Percentiles rank a stretch among this genome's conserved stretches.
phyloP scores from a whole-genome alignment of 2,888 invertebrate species.

The Apeira syringaria region DNA sequence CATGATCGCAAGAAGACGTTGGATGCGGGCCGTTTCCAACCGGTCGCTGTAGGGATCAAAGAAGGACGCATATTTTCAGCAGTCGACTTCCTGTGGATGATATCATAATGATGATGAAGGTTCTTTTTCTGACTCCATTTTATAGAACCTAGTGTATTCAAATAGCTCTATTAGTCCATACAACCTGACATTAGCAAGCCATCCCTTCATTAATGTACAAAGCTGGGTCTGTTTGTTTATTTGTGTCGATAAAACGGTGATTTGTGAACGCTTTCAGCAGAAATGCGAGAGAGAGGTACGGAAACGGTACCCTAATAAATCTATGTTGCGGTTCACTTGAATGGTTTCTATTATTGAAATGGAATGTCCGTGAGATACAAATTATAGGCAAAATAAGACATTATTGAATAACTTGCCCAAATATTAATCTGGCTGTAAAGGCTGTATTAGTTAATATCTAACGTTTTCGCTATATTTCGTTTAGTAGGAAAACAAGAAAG shows the following conservation, averaged over 20 bases:
- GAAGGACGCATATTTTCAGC: too few species aligned
- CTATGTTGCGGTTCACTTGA: slow-evolving; percentile 10
- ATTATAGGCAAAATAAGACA: background rate
- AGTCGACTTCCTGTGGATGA: too few species aligned
- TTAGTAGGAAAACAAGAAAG: too few species aligned
- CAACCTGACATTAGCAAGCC: slow-evolving; percentile 13
- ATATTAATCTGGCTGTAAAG: too few species aligned
- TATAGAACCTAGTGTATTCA: background rate
- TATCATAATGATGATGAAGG: too few species aligned
- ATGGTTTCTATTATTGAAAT: slow-evolving; percentile 13
- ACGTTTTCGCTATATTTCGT: too few species aligned
- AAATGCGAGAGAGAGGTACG: slow-evolving; percentile 12
- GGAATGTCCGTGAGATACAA: slow-evolving; percentile 7
- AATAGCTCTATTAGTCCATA: slow-evolving; percentile 9
- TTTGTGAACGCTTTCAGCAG: slow-evolving; percentile 15
- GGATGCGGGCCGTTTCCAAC: too few species aligned
- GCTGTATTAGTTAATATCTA: too few species aligned
- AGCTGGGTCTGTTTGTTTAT: slow-evolving; percentile 17
- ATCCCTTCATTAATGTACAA: slow-evolving; percentile 17
- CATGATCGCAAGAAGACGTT: too few species aligned
- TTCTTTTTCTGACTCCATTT: too few species aligned
- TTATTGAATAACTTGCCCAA: slow-evolving; percentile 1
- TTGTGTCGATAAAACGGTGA: slow-evolving; percentile 25
- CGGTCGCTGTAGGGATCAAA: too few species aligned
- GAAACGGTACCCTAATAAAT: slow-evolving; percentile 18